phyloP scores from a whole-genome alignment of 2,113 vertebrate species.

The Microtus ochrogaster region DNA sequence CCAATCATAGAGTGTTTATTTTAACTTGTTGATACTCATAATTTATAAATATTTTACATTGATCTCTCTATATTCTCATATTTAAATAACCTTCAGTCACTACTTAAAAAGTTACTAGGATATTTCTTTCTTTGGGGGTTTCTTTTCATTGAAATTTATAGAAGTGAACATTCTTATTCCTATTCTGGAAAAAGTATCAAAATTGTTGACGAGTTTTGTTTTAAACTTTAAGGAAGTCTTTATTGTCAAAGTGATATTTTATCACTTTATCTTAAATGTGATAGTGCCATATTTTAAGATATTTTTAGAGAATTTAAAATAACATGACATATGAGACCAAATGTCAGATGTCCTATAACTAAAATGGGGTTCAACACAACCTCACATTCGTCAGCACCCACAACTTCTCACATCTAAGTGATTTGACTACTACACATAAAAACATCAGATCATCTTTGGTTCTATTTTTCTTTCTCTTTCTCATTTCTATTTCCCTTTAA shows the following conservation, averaged over 20 bases:
- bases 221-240: slow-evolving; percentile 8
- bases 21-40: background rate
- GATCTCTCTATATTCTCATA: background rate
- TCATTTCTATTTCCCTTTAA: background rate
- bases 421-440: background rate
- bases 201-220: background rate
- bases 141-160: background rate
- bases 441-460: background rate
- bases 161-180: background rate
- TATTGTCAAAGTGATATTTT: background rate
- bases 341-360: background rate
- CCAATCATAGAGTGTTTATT: background rate
- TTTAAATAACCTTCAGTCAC: background rate
- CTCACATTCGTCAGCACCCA: background rate
- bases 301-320: slow-evolving; percentile 12
- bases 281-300: background rate
- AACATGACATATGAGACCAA: background rate
- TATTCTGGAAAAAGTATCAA: background rate
- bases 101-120: background rate
- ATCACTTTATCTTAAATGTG: background rate
- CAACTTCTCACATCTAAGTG: background rate
- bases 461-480: background rate
- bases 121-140: background rate
- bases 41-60: background rate
- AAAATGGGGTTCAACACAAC: background rate